phyloP scores from a whole-genome alignment of 2,888 invertebrate genomes.

The Sylvicola cinctus region DNA sequence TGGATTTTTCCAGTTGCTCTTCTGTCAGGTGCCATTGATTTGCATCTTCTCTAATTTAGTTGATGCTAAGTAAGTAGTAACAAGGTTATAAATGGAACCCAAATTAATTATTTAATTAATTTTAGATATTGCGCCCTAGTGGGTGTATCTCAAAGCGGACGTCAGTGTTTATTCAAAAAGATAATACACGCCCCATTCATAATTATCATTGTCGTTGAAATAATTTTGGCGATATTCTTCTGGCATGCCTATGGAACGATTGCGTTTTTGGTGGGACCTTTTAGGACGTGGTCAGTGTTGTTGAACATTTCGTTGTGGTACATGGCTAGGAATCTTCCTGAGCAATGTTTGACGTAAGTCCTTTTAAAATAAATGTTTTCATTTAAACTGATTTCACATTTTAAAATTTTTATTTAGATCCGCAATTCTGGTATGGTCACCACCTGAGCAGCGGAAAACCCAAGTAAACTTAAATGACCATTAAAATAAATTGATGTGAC shows the following conservation, averaged over 20 bases:
- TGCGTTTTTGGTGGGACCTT: constrained; percentile 54
- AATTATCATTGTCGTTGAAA: constrained; percentile 34
- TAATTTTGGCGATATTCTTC: constrained; percentile 51
- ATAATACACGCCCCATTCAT: constrained; percentile 28
- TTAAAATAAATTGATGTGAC: too few species aligned
- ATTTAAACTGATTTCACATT: too few species aligned
- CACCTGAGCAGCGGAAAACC: too few species aligned
- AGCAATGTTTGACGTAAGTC: constrained; percentile 7
- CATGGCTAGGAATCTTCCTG: constrained; percentile 8
- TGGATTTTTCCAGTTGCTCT: constrained; percentile 47
- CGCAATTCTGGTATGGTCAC: too few species aligned
- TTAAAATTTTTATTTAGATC: too few species aligned
- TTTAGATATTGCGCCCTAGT: not conserved
- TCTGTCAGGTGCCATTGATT: constrained; percentile 58
- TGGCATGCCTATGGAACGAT: constrained; percentile 62
- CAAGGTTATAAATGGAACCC: constrained; percentile 12
- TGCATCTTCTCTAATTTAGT: constrained; percentile 46
- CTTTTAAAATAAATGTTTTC: too few species aligned
- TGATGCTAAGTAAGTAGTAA: constrained; percentile 30
- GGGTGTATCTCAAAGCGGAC: not conserved
- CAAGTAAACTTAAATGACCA: too few species aligned
- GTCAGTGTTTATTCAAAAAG: not conserved
- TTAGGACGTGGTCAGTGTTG: constrained; percentile 59
- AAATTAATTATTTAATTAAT: not conserved
- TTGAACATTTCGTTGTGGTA: constrained; percentile 47